A percentile compares a stretch with the other conserved stretches of the same genome.
These are phyloP conservation scores for Eucera pruinosa DNA, from an alignment of 2,888 invertebrate species.

Conservation along the genomic window DNA sequence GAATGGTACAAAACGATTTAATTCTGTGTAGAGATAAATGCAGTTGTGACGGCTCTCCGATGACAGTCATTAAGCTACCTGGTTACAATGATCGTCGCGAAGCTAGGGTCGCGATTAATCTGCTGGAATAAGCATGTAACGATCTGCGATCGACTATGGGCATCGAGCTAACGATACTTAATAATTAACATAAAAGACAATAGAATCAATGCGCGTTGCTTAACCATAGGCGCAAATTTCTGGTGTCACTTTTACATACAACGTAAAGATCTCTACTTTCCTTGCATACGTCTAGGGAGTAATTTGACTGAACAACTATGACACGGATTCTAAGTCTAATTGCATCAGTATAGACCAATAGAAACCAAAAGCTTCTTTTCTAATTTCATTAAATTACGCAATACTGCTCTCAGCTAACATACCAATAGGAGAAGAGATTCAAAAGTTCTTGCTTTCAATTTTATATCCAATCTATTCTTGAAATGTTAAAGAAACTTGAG, in stretches of 20 bases:
- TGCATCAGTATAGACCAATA: not conserved
- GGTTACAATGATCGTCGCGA: conserved; percentile 37
- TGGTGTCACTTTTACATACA: conserved; percentile 55
- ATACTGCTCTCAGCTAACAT: no score
- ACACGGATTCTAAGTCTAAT: not conserved
- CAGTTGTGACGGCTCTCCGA: not conserved
- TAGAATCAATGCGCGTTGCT: conserved; percentile 49
- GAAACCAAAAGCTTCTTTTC: no score
- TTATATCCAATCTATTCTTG: no score
- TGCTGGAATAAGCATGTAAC: conserved; percentile 41
- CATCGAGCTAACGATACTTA: conserved; percentile 39
- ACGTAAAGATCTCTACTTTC: conserved; percentile 15
- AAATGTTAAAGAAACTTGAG: no score
- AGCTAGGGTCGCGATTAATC: conserved; percentile 39
- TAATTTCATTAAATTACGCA: no score
- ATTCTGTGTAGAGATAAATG: conserved; percentile 10
- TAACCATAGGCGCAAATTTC: conserved; percentile 64
- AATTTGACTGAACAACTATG: conserved; percentile 43
- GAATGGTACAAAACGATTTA: not conserved
- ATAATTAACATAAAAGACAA: conserved; percentile 71
- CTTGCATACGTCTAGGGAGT: conserved; percentile 39
- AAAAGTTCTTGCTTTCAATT: no score
- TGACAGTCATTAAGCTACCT: conserved; percentile 19
- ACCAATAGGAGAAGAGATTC: no score
- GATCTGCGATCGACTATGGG: conserved; percentile 55